Base-by-base conservation (phyloP, 1,140 invertebrate genomes). In the Linepithema humile region DNA sequence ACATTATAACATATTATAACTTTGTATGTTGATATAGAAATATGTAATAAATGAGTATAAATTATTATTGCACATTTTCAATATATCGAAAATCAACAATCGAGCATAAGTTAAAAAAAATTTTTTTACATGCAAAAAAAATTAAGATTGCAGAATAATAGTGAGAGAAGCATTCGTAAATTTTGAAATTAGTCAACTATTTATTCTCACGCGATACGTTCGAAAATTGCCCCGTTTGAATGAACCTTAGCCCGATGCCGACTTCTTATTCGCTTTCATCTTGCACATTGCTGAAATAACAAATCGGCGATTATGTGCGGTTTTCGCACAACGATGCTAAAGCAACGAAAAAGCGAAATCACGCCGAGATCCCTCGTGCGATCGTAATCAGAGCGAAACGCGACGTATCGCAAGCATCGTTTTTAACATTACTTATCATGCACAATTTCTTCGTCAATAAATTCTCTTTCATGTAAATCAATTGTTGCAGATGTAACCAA, bases 301-400 rank as follows among this genome's bases (percentile, higher is more conserved):
- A 88, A 86, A 57, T 80, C 77, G 43, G 10, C 45, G 7, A n/a
- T 38, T 3, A 9, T 3, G 17, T 45, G 57, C 62, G 38, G 82
- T 85, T 75, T 84, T 83, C 74, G 73, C 85, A 45, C 43, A 45
- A 9, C 0, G 40, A 65, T 17, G 26, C 35, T 64, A 50, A 23
- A 43, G 23, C 50, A 38, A 29, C 75, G 40, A 77, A 70, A 53
- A 74, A 29, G 60, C 67, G 74, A 86, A 84, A 86, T 82, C 57
- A 53, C 23, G 35, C 26, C 43, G 75, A 75, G 23, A 69, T 78
- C 75, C 86, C 74, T 86, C 87, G 29, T 26, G 40, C 67, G 57
- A 9, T 1, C 35, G 75, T 48, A 89, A 89, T 88, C 55, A 89
- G 88, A 88, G 82, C 88, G 82, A 89, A 32, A 86, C 88, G 72